Base-by-base conservation (phyloP, 2,797 vertebrate genomes). In the Cottoperca gobio region DNA sequence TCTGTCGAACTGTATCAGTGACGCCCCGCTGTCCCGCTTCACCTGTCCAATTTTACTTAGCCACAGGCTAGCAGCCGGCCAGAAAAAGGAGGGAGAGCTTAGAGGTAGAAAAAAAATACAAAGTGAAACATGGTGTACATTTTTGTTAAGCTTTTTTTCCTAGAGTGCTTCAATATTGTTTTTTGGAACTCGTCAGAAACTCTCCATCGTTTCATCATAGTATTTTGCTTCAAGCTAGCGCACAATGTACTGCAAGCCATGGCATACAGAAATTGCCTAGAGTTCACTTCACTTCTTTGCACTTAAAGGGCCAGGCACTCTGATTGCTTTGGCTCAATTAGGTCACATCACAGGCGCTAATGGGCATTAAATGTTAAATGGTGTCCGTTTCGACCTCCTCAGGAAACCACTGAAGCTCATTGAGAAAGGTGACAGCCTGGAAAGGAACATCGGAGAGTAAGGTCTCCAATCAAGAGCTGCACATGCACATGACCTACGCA, bases 41-140 rank as follows among this genome's bases (percentile, higher is more conserved):
- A 90, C 89, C 89, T 87, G 82, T 82, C 85, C 88, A 91, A 91
- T 92, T 83, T 90, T 66, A 87, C 85, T 62, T 74, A 91, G 86
- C 90, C 86, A 91, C 91, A 80, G 88, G 91, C 86, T 76, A 85
- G 80, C 70, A 70, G 72, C 70, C 78, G 65, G 79, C 70, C 74
- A 39, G 76, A 60, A 78, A n/a, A 64, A 46, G 49, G 59, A 49
- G 33, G 67, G 46, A 52, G 70, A 66, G 78, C 59, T 67, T 19
- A 33, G 46, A 79, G 54, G 37, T 31, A n/a, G 31, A 42, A 49
- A 64, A 76, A 48, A 49, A 55, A 23, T 19, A 73, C 60, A 42
- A 72, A 67, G 43, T 31, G 54, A 72, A 79, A 71, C 64, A 58
- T 3, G 39, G 69, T 13, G 37, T 77, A 64, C 33, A 46, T 49